phyloP scores from a whole-genome alignment of 2,888 invertebrate genomes.

The Chesias legatella region DNA sequence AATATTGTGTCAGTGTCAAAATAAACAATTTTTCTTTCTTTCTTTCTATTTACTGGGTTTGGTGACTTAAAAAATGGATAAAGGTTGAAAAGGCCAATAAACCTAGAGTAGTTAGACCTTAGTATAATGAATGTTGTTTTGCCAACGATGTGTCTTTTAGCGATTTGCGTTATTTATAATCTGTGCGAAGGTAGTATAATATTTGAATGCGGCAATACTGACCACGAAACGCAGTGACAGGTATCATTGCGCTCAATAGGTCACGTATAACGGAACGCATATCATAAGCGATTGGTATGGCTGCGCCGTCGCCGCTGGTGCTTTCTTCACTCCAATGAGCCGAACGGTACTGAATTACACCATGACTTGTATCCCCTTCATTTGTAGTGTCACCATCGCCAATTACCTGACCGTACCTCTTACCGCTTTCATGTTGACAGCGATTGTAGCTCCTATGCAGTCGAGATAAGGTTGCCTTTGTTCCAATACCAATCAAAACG shows the following conservation, averaged over 20 bases:
- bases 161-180: too few species aligned
- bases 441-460: constrained; percentile 16
- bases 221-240: constrained; percentile 27
- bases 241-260: constrained; percentile 40
- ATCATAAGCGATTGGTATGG: constrained; percentile 76
- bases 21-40: too few species aligned
- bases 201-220: constrained; percentile 15
- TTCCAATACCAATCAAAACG: constrained; percentile 30
- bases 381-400: constrained; percentile 69
- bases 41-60: too few species aligned
- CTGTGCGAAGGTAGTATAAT: too few species aligned
- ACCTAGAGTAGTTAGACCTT: too few species aligned
- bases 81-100: too few species aligned
- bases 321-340: constrained; percentile 75
- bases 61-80: too few species aligned
- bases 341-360: constrained; percentile 75
- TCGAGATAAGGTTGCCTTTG: constrained; percentile 10
- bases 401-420: constrained; percentile 47
- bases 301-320: constrained; percentile 67
- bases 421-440: constrained; percentile 22
- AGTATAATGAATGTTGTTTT: too few species aligned
- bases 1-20: too few species aligned
- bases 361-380: constrained; percentile 61
- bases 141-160: too few species aligned
- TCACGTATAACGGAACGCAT: constrained; percentile 50